phyloP scores from a whole-genome alignment of 1,140 invertebrate genomes.

The Planococcus citri region DNA sequence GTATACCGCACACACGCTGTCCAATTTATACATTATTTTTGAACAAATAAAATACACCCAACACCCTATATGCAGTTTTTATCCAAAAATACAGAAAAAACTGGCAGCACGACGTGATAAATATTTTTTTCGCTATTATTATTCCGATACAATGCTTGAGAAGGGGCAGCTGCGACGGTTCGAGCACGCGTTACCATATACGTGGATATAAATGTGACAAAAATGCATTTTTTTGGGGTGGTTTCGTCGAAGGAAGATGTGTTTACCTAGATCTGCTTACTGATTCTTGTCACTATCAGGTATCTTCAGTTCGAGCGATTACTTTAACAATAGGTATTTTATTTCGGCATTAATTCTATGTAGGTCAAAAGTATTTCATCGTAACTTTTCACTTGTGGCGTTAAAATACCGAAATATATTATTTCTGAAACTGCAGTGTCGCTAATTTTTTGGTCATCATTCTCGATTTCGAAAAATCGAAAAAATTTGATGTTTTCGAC shows the following conservation, averaged over 20 bases:
- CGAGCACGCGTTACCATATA: slow-evolving; percentile 3
- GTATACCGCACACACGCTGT: slow-evolving; percentile 9
- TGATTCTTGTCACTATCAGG: too few relatives aligned
- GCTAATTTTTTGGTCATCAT: too few relatives aligned
- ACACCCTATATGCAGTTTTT: neutral
- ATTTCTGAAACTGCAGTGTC: too few relatives aligned
- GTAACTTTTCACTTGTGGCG: too few relatives aligned
- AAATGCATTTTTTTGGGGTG: neutral
- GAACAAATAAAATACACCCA: neutral
- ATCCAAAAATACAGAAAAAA: slow-evolving; percentile 11
- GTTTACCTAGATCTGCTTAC: too few relatives aligned
- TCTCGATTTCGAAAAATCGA: too few relatives aligned
- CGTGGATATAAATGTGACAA: neutral
- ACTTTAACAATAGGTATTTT: too few relatives aligned
- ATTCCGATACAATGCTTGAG: neutral
- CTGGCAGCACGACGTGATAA: neutral
- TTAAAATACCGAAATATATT: too few relatives aligned
- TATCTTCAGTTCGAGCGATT: too few relatives aligned
- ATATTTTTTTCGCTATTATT: slow-evolving; percentile 10
- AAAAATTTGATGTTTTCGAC: too few relatives aligned
- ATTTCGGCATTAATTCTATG: too few relatives aligned
- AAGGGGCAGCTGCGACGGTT: neutral
- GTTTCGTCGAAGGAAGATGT: neutral
- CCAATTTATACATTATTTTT: slow-evolving; percentile 2
- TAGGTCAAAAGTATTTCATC: too few relatives aligned